Evolutionary conservation across 2,888 invertebrate genomes (phyloP), one percentile per base, ranked within the genome.

Genomic region (Acronicta leporina): DNA sequence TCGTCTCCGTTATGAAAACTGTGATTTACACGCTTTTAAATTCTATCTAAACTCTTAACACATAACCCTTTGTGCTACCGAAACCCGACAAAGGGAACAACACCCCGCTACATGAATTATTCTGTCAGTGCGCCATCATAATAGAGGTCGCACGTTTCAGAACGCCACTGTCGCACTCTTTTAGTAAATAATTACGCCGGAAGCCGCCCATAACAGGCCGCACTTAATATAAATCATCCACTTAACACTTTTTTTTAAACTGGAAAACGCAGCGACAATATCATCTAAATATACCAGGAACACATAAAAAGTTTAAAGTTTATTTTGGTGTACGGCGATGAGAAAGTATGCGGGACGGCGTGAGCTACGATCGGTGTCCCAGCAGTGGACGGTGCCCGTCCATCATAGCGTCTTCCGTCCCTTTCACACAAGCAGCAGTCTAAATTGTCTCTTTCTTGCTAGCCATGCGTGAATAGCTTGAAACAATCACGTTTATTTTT

Each of bases 171-270:
- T 78, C 79, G 78, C 80, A 70, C 79, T 71, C 75, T 79, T 75
- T 82, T 80, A 77, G 81, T 88, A 85, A 92, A 89, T 91, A 87
- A 92, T 90, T 84, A 87, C 89, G 80, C 88, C 92, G 94, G 93
- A 94, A 94, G 90, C 89, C 86, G 77, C 76, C 86, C 85, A 85
- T 91, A 89, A 92, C 88, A 82, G 80, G 79, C 81, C 82, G 84
- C 90, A 88, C 89, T 92, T 90, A 91, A 89, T 89, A 92, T 94
- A 92, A 93, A 93, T 94, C 93, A 94, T 92, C 92, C 92, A 93
- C 92, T 94, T 94, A 93, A 92, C 93, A 92, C 92, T 90, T 92
- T 92, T 92, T 90, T 89, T 83, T 82, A 78, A 65, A 82, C 77
- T 81, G 75, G 80, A 83, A 86, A 86, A 86, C 80, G 83, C 78